phyloP scores from a whole-genome alignment of 1,140 invertebrate genomes.

The Tetramorium alpestre region DNA sequence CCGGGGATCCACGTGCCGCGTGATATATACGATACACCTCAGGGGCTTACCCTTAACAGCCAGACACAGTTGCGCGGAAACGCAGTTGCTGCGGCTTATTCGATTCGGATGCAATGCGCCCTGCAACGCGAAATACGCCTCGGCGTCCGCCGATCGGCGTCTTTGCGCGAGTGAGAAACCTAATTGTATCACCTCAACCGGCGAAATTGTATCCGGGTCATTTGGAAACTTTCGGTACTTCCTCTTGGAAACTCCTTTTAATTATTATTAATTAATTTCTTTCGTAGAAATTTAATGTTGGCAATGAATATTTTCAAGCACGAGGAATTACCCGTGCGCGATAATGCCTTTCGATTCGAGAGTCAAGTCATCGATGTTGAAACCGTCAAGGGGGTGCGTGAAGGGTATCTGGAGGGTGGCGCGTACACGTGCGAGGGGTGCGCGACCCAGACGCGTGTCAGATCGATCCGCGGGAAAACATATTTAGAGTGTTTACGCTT shows the following conservation, averaged over 20 bases:
- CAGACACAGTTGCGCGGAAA: conserved; percentile 44
- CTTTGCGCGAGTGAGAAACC: not conserved
- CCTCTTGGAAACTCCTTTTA: not conserved
- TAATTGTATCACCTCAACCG: not conserved
- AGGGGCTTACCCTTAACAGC: conserved; percentile 69
- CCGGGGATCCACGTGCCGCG: conserved; percentile 78
- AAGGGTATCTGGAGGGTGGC: conserved; percentile 7
- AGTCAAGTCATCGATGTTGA: conserved; percentile 46
- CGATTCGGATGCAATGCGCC: conserved; percentile 15
- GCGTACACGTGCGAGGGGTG: conserved; percentile 34
- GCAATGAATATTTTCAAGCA: not conserved
- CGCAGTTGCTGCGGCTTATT: conserved; percentile 52
- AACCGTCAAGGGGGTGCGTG: conserved; percentile 24
- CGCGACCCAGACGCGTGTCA: conserved; percentile 63
- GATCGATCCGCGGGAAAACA: conserved; percentile 56
- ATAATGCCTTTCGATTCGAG: conserved; percentile 48
- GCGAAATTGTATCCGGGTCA: not conserved
- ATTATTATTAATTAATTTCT: not conserved
- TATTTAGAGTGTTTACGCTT: conserved; percentile 65
- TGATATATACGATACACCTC: conserved; percentile 78
- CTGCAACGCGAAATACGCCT: conserved; percentile 3
- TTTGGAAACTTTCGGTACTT: not conserved
- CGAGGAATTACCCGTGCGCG: not conserved
- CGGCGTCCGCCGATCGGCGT: not conserved
- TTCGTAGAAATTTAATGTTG: not conserved